Evolutionary conservation across 2,797 vertebrate genomes (phyloP).

Genomic region (Glossophaga mutica): DNA sequence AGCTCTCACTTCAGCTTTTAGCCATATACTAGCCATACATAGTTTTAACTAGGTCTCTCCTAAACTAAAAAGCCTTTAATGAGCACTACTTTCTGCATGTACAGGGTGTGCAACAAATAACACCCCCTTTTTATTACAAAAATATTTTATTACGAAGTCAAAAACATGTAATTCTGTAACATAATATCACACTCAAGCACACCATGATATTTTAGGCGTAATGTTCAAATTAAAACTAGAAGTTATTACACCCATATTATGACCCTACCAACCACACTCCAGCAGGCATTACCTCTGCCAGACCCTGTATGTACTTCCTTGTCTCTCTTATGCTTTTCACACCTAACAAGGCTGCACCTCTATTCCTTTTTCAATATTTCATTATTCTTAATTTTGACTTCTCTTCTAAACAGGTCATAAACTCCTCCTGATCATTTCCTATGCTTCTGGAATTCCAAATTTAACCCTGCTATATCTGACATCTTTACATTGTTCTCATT

Average conservation of each 20-base stretch:
- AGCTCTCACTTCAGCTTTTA: constrained; percentile 22
- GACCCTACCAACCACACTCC: too few species aligned
- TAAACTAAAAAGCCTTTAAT: constrained; percentile 28
- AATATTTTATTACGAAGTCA: too few species aligned
- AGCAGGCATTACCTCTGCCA: too few species aligned
- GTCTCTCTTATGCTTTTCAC: background rate
- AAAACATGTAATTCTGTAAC: too few species aligned
- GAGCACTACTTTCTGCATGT: background rate
- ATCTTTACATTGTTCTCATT: constrained; percentile 24
- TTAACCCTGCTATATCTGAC: background rate
- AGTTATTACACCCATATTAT: too few species aligned
- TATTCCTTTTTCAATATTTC: background rate
- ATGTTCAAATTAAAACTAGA: too few species aligned
- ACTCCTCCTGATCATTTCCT: background rate
- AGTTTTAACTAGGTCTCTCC: constrained; percentile 37
- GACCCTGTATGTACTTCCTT: background rate
- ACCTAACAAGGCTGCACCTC: background rate
- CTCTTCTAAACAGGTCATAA: constrained; percentile 29
- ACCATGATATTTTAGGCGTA: too few species aligned
- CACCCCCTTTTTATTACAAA: too few species aligned
- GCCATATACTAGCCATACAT: background rate
- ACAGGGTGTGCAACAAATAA: too few species aligned
- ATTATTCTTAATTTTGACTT: constrained; percentile 45
- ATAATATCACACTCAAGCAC: too few species aligned
- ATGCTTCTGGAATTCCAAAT: background rate